A percentile compares a stretch with the other conserved stretches of the same genome.
Evolutionary conservation across 1,140 invertebrate species (phyloP).

Genomic region (Argopecten irradians): DNA sequence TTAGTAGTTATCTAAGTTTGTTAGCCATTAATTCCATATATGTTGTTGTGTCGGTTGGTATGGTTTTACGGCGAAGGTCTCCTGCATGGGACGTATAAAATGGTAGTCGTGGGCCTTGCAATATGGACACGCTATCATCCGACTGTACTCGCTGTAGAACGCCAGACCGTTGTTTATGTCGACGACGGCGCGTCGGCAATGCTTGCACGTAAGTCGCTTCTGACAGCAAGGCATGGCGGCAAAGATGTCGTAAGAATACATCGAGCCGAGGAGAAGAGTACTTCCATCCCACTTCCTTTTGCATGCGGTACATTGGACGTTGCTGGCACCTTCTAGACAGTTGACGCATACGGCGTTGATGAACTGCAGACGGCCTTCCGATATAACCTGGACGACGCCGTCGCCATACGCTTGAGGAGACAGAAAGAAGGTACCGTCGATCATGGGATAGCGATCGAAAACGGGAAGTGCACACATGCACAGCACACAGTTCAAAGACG

Average conservation of each 20-base stretch:
- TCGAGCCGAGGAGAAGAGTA: slow-evolving; percentile 93
- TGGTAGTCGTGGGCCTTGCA: slow-evolving; percentile 94
- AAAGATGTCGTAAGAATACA: slow-evolving; percentile 99
- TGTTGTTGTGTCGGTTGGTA: slow-evolving; percentile 37
- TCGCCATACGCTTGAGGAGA: slow-evolving; percentile 82
- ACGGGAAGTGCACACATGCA: slow-evolving; percentile 93
- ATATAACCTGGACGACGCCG: slow-evolving; percentile 84
- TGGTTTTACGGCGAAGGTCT: slow-evolving; percentile 68
- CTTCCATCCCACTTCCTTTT: slow-evolving; percentile 93
- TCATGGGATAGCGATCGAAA: slow-evolving; percentile 96
- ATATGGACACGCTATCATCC: slow-evolving; percentile 91
- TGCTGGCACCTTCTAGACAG: slow-evolving; percentile 90
- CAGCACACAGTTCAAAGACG: slow-evolving; percentile 81
- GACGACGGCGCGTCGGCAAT: slow-evolving; percentile 71
- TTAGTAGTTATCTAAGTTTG: not conserved
- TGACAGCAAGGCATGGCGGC: slow-evolving; percentile 96
- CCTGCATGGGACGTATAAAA: slow-evolving; percentile 89
- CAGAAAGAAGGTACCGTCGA: slow-evolving; percentile 98
- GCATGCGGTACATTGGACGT: slow-evolving; percentile 89
- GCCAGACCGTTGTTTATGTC: slow-evolving; percentile 81
- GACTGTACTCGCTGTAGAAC: slow-evolving; percentile 97
- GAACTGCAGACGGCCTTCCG: slow-evolving; percentile 86
- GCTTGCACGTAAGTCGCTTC: slow-evolving; percentile 86
- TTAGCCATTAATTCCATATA: slow-evolving; percentile 68
- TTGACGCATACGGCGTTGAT: slow-evolving; percentile 95